phyloP scores from a whole-genome alignment of 2,113 vertebrate species.

The Cinclus mexicanus region DNA sequence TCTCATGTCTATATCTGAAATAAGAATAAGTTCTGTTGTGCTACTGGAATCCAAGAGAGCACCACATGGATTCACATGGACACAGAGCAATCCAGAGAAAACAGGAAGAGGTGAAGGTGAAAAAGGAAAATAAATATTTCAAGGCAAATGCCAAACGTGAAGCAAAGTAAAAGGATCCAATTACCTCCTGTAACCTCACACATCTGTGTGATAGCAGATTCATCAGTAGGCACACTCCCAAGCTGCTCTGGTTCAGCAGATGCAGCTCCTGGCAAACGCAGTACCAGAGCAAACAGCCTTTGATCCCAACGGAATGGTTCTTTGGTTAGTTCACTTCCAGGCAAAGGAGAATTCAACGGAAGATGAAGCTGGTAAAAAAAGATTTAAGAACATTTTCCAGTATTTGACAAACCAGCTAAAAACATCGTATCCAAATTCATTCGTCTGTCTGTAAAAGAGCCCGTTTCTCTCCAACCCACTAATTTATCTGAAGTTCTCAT shows the following conservation, averaged over 20 bases:
- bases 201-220: constrained; percentile 98
- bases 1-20: not conserved
- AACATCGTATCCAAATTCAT: not conserved
- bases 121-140: not conserved
- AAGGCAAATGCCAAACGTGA: not conserved
- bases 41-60: not conserved
- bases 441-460: not conserved
- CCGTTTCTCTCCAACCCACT: not conserved
- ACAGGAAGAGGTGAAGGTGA: not conserved
- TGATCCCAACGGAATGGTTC: constrained; percentile 99
- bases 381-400: constrained; percentile 9
- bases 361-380: constrained; percentile 83
- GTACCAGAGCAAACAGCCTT: constrained; percentile 92
- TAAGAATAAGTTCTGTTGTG: not conserved
- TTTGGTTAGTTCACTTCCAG: constrained; percentile 97
- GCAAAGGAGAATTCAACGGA: constrained; percentile 92
- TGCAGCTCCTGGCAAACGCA: constrained; percentile 91
- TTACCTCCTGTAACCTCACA: constrained; percentile 98
- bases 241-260: constrained; percentile 91
- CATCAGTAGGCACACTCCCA: constrained; percentile 94
- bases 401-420: not conserved
- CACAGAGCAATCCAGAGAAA: not conserved
- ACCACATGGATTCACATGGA: not conserved
- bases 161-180: not conserved
- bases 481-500: not conserved